Base-by-base conservation (phyloP, 2,797 vertebrate genomes). In the Amblyraja radiata region DNA sequence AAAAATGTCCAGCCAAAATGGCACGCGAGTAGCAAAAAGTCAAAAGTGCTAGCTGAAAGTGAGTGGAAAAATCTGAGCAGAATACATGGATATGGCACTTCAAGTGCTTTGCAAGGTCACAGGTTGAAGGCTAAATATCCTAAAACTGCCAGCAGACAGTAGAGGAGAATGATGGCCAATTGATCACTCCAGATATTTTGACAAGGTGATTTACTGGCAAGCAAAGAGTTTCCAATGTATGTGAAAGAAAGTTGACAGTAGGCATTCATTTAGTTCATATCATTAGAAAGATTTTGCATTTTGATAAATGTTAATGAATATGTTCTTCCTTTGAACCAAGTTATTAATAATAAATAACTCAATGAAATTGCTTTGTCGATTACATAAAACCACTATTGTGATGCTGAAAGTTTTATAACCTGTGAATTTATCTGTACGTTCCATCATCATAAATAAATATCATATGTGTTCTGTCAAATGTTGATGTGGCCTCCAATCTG, bases 381-480 rank as follows among this genome's bases (percentile, higher is more conserved):
- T 88, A 28, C 28, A 32, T 14, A 32, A 32, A 32, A 1, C 14
- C 16, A 21, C 32, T 32, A 88, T 21, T 68, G 84, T 68, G n/a
- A 88, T 32, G 61, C 16, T 88, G 84, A 88, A 88, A 9, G 18
- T n/a, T 18, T 65, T 36, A 88, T 36, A 32, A 68, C 23, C 54
- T 84, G 81, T 84, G 61, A 84, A 84, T 36, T 65, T 88, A 88
- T n/a, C 84, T 88, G 58, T 14, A 88, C 9, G 13, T n/a, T 88
- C n/a, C 84, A 88, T 65, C 61, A 65, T 8, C 14, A 32, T 32
- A 32, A 88, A 65, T 32, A 63, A 65, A 32, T 7, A n/a, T 36
- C n/a, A 65, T 88, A 65, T 65, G 13, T 14, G 65, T 2, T 7
- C 84, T 88, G 28, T 65, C 28, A n/a, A 88, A 88, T 88, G 32